These are phyloP conservation scores for Drosophila aldrichi DNA, from an alignment of 2,888 invertebrate genomes.

Conservation along the genomic window DNA sequence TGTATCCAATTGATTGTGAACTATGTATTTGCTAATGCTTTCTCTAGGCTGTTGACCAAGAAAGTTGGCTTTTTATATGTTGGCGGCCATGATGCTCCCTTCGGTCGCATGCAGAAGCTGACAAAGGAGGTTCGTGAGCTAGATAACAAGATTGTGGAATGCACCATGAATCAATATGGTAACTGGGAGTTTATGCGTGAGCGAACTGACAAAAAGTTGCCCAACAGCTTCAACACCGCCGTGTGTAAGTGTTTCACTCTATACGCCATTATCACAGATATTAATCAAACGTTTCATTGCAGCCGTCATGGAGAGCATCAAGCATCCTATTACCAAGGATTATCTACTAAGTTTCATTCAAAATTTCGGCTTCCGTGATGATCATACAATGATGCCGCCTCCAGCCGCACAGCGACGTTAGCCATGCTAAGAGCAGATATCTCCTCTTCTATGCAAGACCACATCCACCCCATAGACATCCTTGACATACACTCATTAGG, in stretches of 20 bases:
- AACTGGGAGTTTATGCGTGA: constrained; percentile 98
- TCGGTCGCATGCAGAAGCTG: constrained; percentile 90
- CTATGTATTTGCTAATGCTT: not conserved
- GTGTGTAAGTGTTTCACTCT: constrained; percentile 83
- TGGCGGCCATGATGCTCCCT: constrained; percentile 89
- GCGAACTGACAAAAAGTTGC: constrained; percentile 97
- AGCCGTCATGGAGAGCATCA: constrained; percentile 94
- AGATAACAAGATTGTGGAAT: constrained; percentile 98
- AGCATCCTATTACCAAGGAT: constrained; percentile 93
- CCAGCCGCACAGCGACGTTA: constrained; percentile 74
- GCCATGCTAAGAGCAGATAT: constrained; percentile 23
- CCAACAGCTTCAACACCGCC: constrained; percentile 95
- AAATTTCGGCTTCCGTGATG: constrained; percentile 88
- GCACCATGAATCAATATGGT: constrained; percentile 90
- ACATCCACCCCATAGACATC: constrained; percentile 22
- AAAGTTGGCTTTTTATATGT: constrained; percentile 93
- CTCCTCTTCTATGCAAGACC: constrained; percentile 10
- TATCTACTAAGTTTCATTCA: constrained; percentile 91
- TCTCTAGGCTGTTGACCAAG: constrained; percentile 88
- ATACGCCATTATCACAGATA: not conserved
- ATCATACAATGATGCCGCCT: constrained; percentile 91
- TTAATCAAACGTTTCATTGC: constrained; percentile 75
- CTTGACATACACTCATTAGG: constrained; percentile 40
- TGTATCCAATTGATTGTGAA: not conserved
- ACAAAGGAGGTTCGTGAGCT: constrained; percentile 91